Conservation (phyloP, 2,113 vertebrate genomes). For the Entosphenus tridentatus region DNA sequence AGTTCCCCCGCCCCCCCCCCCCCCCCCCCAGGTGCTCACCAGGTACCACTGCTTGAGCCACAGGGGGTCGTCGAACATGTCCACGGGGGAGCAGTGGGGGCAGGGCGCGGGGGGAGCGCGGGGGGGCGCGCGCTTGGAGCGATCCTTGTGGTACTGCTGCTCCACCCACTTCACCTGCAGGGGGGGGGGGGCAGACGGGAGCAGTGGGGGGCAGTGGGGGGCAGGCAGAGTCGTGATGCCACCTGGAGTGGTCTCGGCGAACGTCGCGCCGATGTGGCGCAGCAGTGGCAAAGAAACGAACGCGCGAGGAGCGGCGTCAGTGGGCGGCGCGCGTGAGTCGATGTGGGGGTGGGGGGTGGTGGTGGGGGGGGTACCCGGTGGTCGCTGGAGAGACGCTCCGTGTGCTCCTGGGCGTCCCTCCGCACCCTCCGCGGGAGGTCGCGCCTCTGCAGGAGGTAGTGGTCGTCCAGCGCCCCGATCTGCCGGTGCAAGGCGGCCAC, state of each 20-base stretch:
- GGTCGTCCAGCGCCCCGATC: constrained; percentile 1
- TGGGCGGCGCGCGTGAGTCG: not conserved
- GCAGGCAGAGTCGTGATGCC: not conserved
- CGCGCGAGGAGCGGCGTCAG: not conserved
- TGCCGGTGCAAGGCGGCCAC: not conserved
- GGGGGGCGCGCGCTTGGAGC: constrained; percentile 38
- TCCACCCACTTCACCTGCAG: constrained; percentile 75
- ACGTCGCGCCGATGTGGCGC: not conserved
- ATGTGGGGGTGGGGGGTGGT: not conserved
- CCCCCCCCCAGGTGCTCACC: constrained; percentile 33
- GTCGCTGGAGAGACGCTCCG: not conserved
- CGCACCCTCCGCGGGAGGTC: not conserved
- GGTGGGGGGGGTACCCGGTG: not conserved
- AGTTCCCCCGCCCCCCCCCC: too few species aligned
- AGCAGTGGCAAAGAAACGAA: not conserved
- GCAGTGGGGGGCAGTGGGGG: not conserved
- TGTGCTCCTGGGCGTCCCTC: not conserved
- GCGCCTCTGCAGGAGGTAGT: not conserved
- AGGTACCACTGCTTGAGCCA: constrained; percentile 97
- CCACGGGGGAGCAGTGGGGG: constrained; percentile 30
- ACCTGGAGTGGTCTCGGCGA: not conserved
- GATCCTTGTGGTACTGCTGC: constrained; percentile 70
- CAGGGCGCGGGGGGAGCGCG: constrained; percentile 16
- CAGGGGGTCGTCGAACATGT: constrained; percentile 87
- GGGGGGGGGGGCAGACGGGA: not conserved